A percentile compares a stretch with the other conserved stretches of the same genome.
phyloP scores from a whole-genome alignment of 92 coral and sea anemone genomes.

The Zoanthus sociatus region DNA sequence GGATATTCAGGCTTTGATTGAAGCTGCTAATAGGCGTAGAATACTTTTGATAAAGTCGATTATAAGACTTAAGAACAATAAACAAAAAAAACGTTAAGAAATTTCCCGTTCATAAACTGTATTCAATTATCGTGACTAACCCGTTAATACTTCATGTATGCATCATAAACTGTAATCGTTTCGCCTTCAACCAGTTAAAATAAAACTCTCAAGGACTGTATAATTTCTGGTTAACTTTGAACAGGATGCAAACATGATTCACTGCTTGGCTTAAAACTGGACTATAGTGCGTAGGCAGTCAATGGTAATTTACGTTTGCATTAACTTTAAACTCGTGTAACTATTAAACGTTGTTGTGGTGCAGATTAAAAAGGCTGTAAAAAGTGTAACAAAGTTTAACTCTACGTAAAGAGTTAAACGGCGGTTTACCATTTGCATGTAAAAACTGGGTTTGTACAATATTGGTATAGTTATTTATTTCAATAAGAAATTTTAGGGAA shows the following conservation, averaged over 20 bases:
- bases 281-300: constrained; percentile 46
- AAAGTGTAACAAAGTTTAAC: constrained; percentile 2
- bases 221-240: constrained; percentile 49
- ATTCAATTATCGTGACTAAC: no score
- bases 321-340: constrained; percentile 36
- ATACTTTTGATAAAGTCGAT: not conserved
- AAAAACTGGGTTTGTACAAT: not conserved
- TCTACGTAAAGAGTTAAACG: not conserved
- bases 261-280: constrained; percentile 55
- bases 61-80: not conserved
- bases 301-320: constrained; percentile 47
- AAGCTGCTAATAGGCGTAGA: not conserved
- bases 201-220: constrained; percentile 3
- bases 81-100: not conserved
- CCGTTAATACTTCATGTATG: no score
- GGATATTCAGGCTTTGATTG: not conserved
- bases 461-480: not conserved
- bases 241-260: constrained; percentile 50
- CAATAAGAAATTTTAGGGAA: not conserved
- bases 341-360: not conserved
- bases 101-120: no score
- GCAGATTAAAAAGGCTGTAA: not conserved
- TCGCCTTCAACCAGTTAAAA: not conserved
- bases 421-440: not conserved
- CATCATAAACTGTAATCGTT: no score